Percentiles rank a stretch among this genome's conserved stretches.
These are phyloP conservation scores for Ptychobarbus kaznakovi DNA, from an alignment of 2,797 vertebrate species.

Conservation along the genomic window DNA sequence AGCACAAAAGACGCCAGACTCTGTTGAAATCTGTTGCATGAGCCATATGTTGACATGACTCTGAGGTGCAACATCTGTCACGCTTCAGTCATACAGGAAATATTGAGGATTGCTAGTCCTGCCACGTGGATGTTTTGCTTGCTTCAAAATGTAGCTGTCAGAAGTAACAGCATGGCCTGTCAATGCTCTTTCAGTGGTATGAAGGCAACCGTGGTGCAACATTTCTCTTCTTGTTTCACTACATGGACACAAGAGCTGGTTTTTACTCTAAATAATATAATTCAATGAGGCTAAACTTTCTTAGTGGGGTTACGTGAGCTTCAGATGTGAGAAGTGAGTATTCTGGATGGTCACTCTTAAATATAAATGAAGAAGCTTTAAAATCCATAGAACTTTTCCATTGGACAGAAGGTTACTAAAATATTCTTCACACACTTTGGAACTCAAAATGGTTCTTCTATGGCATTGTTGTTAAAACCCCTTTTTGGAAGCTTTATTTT, in stretches of 20 bases:
- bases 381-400: not conserved
- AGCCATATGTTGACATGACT: conserved; percentile 19
- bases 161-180: not conserved
- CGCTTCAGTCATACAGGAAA: not conserved
- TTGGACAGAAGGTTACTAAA: not conserved
- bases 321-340: not conserved
- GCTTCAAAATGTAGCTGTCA: conserved; percentile 14
- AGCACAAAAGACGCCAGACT: not conserved
- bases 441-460: not conserved
- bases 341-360: not conserved
- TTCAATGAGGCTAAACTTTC: not conserved
- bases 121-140: not conserved
- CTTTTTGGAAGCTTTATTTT: not conserved
- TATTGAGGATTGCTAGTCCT: not conserved
- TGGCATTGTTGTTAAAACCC: not conserved
- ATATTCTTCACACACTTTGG: not conserved
- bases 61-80: conserved; percentile 13
- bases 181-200: not conserved
- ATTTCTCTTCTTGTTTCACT: not conserved
- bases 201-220: not conserved
- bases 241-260: not conserved
- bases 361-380: not conserved
- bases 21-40: not conserved
- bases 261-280: conserved; percentile 17
- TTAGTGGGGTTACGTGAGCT: not conserved